Base-by-base conservation (phyloP, 2,797 vertebrate species). In the Sebastes baramenuke region DNA sequence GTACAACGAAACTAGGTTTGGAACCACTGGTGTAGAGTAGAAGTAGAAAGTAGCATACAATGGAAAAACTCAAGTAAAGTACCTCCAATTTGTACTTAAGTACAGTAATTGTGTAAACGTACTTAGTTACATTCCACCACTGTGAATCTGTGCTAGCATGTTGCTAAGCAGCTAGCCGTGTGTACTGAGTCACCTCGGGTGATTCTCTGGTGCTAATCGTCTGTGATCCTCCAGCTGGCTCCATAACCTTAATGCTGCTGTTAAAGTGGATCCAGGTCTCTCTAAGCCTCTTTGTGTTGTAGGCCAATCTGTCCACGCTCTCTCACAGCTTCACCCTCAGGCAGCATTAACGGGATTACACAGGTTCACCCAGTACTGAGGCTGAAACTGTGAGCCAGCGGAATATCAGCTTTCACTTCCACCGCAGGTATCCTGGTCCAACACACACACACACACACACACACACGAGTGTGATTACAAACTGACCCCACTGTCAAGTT, bases 221-320 rank as follows among this genome's bases (percentile, higher is more conserved):
- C 83, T 82, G 68, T 80, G 68, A 85, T 90, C 82, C 80, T 81
- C 85, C 89, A 90, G 87, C 91, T 87, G 81, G 68, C 70, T 90
- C 77, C 81, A 74, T 89, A 87, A 87, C 91, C 89, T 85, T 93
- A 93, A 94, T 91, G 87, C 90, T 77, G 72, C 71, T 82, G 93
- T 92, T 89, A 84, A 81, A 84, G 80, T 81, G 65, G 83, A 89
- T 92, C 88, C 77, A 80, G 42, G 34, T 36, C 34, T 59, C 80
- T 68, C 58, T 94, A 95, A 94, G 87, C 91, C 79, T 70, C 91
- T 94, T 95, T 94, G 16, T 4, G 52, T 86, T 81, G 72, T 91
- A 94, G 94, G 92, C 91, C 91, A 95, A 79, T 83, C 73, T 58
- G 52, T 52, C 14, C 62, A 42, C 22, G 34, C 34, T 36, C 34